These are phyloP conservation scores for Papilio polytes DNA, from an alignment of 1,140 invertebrate species.

Conservation along the genomic window DNA sequence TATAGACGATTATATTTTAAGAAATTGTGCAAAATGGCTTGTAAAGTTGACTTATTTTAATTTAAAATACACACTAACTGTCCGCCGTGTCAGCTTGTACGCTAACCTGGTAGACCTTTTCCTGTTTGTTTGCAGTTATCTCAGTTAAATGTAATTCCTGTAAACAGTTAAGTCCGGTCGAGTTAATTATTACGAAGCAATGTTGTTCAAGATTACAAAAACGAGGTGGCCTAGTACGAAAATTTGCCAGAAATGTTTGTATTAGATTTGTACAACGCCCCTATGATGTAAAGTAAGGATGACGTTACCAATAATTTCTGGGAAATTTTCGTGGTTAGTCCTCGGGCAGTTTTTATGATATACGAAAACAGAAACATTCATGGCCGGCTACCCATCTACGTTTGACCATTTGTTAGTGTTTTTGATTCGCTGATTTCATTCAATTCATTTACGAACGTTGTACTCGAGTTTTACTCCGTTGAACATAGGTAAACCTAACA, in stretches of 20 bases:
- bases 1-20: neutral
- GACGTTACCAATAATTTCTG: too few species aligned
- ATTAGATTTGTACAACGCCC: too few species aligned
- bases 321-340: too few species aligned
- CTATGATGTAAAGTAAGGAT: too few species aligned
- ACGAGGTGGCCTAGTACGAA: neutral
- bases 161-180: neutral
- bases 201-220: neutral
- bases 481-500: too few species aligned
- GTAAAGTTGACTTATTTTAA: neutral
- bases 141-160: neutral
- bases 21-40: neutral
- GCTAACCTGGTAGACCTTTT: neutral
- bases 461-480: too few species aligned
- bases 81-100: neutral
- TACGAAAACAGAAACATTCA: neutral
- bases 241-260: too few species aligned
- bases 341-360: neutral
- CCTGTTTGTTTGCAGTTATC: slow-evolving; percentile 8
- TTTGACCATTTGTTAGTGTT: too few species aligned
- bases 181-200: neutral
- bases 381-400: too few species aligned
- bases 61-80: neutral
- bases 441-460: too few species aligned
- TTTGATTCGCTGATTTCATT: too few species aligned